Evolutionary conservation across 2,797 vertebrate genomes (phyloP).

Genomic region (Synaphobranchus kaupii): DNA sequence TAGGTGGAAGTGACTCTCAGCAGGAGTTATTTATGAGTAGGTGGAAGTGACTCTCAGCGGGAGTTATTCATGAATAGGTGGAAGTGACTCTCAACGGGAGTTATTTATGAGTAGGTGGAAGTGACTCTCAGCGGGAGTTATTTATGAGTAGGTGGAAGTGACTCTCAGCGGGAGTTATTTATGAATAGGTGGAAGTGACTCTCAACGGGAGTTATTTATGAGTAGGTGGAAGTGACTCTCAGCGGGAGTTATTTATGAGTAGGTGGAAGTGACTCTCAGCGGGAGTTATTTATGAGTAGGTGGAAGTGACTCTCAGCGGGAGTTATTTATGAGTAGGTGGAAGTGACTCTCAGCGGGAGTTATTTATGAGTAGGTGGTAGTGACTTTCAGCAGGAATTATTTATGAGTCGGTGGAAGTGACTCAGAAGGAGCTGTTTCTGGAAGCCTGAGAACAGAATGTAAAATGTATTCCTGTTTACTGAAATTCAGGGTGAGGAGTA

Average conservation of each 20-base stretch:
- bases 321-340: not conserved
- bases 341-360: not conserved
- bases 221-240: not conserved
- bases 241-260: not conserved
- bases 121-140: not conserved
- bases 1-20: not conserved
- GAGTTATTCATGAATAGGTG: not conserved
- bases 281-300: not conserved
- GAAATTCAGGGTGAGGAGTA: not conserved
- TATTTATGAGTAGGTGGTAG: not conserved
- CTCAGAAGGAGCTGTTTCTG: not conserved
- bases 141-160: not conserved
- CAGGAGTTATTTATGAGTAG: not conserved
- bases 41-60: not conserved
- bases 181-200: not conserved
- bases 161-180: constrained; percentile 5
- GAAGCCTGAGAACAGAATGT: not conserved
- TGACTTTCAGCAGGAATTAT: no score
- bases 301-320: not conserved
- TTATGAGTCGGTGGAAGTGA: not conserved
- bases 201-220: not conserved
- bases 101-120: not conserved
- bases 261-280: not conserved
- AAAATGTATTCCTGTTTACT: not conserved
- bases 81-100: constrained; percentile 6